A percentile compares a stretch with the other conserved stretches of the same genome.
Conservation (phyloP, 1,140 invertebrate species). For the Drosophila trapezifrons region DNA sequence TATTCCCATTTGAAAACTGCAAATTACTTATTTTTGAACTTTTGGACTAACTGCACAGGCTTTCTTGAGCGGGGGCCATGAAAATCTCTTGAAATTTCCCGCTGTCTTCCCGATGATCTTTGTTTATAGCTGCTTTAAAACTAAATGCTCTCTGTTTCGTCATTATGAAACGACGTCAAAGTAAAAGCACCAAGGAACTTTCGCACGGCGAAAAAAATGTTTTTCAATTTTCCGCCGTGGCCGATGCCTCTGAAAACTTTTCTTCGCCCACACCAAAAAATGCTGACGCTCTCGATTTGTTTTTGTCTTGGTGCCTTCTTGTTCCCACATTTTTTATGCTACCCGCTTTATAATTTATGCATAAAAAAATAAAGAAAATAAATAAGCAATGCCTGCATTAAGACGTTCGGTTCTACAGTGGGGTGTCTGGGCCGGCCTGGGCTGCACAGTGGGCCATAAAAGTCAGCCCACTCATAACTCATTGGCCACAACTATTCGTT, state of each 20-base stretch:
- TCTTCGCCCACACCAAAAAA: conserved; percentile 48
- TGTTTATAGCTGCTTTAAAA: conserved; percentile 69
- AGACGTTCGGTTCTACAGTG: conserved; percentile 41
- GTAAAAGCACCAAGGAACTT: conserved; percentile 57
- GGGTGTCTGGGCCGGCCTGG: conserved; percentile 23
- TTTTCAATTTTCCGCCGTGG: conserved; percentile 64
- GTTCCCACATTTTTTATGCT: conserved; percentile 61
- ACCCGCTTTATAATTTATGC: conserved; percentile 71
- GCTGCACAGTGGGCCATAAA: conserved; percentile 70
- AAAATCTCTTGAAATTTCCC: conserved; percentile 44
- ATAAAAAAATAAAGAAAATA: conserved; percentile 47
- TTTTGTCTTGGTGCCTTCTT: conserved; percentile 29
- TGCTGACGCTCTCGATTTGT: conserved; percentile 70
- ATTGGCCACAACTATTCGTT: conserved; percentile 64
- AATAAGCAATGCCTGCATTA: conserved; percentile 51
- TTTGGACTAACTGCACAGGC: conserved; percentile 1
- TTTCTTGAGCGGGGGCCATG: background rate
- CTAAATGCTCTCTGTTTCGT: conserved; percentile 70
- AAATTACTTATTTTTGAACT: background rate
- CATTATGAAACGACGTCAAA: conserved; percentile 79
- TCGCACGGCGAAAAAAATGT: conserved; percentile 73
- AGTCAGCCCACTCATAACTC: conserved; percentile 70
- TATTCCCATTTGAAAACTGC: background rate
- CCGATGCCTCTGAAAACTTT: conserved; percentile 29
- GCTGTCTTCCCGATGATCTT: conserved; percentile 38